phyloP scores from a whole-genome alignment of 2,888 invertebrate genomes.

The Pammene aurita region DNA sequence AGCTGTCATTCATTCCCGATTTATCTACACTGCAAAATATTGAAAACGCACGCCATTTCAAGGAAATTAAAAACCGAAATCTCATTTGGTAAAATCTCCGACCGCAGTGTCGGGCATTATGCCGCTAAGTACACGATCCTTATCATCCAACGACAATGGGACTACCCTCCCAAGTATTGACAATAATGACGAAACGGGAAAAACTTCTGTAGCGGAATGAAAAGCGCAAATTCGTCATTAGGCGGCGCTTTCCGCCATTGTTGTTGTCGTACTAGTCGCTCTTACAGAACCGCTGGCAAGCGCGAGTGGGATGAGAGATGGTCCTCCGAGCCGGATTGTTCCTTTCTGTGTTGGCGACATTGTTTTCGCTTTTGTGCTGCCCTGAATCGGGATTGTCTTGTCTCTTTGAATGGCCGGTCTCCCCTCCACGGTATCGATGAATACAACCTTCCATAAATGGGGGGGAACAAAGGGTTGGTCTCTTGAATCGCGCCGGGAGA shows the following conservation, averaged over 20 bases:
- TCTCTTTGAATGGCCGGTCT: conserved; percentile 80
- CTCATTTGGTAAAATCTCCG: conserved; percentile 47
- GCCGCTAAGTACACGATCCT: conserved; percentile 70
- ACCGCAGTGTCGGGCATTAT: conserved; percentile 53
- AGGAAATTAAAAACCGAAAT: conserved; percentile 47
- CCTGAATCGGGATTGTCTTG: conserved; percentile 83
- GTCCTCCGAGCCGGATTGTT: conserved; percentile 81
- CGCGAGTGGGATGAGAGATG: conserved; percentile 69
- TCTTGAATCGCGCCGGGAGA: conserved; percentile 80
- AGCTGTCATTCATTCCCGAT: conserved; percentile 33
- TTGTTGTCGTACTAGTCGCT: conserved; percentile 64
- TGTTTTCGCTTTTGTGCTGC: conserved; percentile 82
- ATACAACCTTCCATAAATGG: conserved; percentile 80
- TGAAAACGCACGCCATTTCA: conserved; percentile 41
- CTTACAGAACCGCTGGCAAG: conserved; percentile 48
- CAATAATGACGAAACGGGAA: conserved; percentile 82
- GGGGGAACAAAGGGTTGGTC: conserved; percentile 82
- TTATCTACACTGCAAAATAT: conserved; percentile 37
- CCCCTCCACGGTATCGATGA: conserved; percentile 80
- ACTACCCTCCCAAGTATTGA: conserved; percentile 78
- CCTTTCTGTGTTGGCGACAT: conserved; percentile 83
- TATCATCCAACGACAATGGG: conserved; percentile 74
- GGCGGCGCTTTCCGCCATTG: conserved; percentile 82
- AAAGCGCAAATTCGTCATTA: conserved; percentile 84
- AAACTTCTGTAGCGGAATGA: conserved; percentile 84